Conservation (phyloP, 2,888 invertebrate genomes). For the Leistus spinibarbis region DNA sequence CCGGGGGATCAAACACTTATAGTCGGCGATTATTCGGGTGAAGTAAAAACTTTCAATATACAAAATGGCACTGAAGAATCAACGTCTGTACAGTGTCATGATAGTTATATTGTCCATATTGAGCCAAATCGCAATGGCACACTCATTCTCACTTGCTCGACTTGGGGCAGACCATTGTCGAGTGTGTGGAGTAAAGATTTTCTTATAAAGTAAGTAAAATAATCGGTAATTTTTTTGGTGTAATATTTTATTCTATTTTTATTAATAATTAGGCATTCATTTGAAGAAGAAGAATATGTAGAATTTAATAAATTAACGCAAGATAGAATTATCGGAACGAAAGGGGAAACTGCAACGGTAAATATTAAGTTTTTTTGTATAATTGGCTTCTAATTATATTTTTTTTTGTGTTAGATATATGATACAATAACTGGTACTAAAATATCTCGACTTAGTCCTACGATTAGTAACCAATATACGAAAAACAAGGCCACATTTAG, state of each 20-base stretch:
- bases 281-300: conserved; percentile 86
- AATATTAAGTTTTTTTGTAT: conserved; percentile 43
- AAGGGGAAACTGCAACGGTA: conserved; percentile 78
- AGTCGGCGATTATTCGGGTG: conserved; percentile 90
- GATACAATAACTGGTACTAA: conserved; percentile 83
- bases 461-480: conserved; percentile 89
- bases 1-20: conserved; percentile 63
- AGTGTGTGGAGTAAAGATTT: conserved; percentile 78
- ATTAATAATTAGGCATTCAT: conserved; percentile 63
- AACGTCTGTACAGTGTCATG: conserved; percentile 78
- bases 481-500: conserved; percentile 94
- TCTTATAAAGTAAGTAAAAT: conserved; percentile 64
- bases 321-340: conserved; percentile 89
- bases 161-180: conserved; percentile 84
- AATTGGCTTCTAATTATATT: not conserved
- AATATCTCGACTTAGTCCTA: conserved; percentile 75
- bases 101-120: conserved; percentile 83
- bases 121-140: conserved; percentile 75
- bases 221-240: no score
- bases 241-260: no score
- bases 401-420: conserved; percentile 68
- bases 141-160: conserved; percentile 81
- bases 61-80: conserved; percentile 83
- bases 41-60: conserved; percentile 86
- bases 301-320: conserved; percentile 88